These are phyloP conservation scores for Scelioninae gen. 2 DNA, from an alignment of 2,888 invertebrate genomes.

Conservation along the genomic window DNA sequence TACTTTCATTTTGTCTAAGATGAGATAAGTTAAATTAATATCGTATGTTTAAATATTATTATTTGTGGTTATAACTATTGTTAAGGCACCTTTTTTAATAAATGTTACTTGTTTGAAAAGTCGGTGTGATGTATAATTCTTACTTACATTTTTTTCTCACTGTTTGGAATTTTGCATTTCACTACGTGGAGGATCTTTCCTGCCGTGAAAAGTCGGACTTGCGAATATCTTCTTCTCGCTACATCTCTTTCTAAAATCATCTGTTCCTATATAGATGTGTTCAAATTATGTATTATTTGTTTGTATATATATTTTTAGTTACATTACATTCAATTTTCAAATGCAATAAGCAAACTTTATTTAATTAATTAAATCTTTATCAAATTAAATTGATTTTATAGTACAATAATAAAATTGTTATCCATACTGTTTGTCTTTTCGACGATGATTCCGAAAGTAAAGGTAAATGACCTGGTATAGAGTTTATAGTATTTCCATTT, in stretches of 20 bases:
- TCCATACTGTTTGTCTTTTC: constrained; percentile 77
- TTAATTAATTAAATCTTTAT: too few species aligned
- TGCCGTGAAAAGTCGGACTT: constrained; percentile 84
- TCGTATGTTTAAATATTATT: not conserved
- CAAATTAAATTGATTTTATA: too few species aligned
- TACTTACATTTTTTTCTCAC: constrained; percentile 62
- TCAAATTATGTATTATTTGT: not conserved
- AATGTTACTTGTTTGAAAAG: constrained; percentile 48
- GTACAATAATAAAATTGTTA: too few species aligned
- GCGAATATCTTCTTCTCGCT: constrained; percentile 81
- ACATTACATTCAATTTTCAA: not conserved
- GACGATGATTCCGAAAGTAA: constrained; percentile 73
- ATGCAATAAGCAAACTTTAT: constrained; percentile 1
- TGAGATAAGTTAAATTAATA: not conserved
- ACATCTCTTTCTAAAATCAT: constrained; percentile 82
- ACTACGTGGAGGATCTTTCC: constrained; percentile 89
- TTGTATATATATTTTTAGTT: not conserved
- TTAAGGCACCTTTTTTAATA: not conserved
- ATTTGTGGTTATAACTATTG: not conserved
- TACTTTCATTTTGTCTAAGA: not conserved
- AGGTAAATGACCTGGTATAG: constrained; percentile 76
- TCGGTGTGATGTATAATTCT: not conserved
- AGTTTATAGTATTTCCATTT: constrained; percentile 76
- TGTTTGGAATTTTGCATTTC: constrained; percentile 81
- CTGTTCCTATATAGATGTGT: constrained; percentile 77